Evolutionary conservation across 2,888 invertebrate species (phyloP), one percentile per base, ranked within the genome.

Genomic region (Drosophila neutralis): DNA sequence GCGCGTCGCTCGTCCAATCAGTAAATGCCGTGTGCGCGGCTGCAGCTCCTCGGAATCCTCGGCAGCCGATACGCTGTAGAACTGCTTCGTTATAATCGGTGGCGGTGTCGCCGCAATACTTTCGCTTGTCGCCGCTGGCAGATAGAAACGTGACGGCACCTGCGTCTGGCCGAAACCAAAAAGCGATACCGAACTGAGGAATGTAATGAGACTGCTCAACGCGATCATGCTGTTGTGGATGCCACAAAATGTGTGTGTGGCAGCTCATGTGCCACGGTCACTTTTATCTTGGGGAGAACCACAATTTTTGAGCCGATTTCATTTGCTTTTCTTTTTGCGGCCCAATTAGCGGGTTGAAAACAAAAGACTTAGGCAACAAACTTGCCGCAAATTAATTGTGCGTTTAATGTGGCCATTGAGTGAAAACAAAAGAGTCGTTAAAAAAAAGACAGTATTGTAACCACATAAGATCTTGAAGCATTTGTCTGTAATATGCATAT

Each of bases 21-120:
- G 78, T 40, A 93, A 75, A 58, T 92, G 91, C 54, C 90, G 91
- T 4, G 67, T 82, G 5, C 59, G 66, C 1, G 75, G 76, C 52
- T 81, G 74, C 36, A 71, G 54, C 10, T 80, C 82, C 7, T 92
- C 90, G 4, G 81, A 80, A 49, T 93, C 93, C 71, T 93, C 92
- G 0, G 93, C 92, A 1, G 93, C 91, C 2, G 93, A 91, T 18
- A 93, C 84, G 36, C 90, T 75, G 27, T 89, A 93, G 77, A 93
- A 93, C 54, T 93, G 91, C 40, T 93, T 93, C 15, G 91, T 92
- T 36, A 93, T 80, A 11, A 91, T 80, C 8, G 93, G 91, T 36
- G 82, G 78, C 0, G 84, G 72, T 0, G 80, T 24, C 10, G 59
- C 18, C 10, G 62, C 21, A 2, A 36, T 10, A 49, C 21, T 59